Percentiles rank a stretch among this genome's conserved stretches.
Evolutionary conservation across 1,140 invertebrate genomes (phyloP).

Genomic region (Teleogryllus occipitalis): DNA sequence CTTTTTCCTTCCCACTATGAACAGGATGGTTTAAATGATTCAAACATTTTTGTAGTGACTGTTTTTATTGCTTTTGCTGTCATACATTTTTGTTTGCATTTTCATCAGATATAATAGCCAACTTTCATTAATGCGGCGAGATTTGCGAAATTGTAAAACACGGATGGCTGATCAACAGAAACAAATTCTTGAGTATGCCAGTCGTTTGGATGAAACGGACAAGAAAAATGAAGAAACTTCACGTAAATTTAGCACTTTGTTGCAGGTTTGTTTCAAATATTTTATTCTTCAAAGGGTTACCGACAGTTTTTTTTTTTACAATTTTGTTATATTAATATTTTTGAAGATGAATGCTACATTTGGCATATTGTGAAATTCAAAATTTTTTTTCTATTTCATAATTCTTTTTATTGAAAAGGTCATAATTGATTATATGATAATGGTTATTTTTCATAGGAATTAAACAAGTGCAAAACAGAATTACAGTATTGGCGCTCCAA

Average conservation of each 20-base stretch:
- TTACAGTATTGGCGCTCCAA: constrained; percentile 82
- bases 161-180: constrained; percentile 73
- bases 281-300: too few species aligned
- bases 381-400: not conserved
- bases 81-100: constrained; percentile 20
- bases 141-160: constrained; percentile 65
- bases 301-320: too few species aligned
- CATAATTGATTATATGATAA: too few species aligned
- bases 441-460: constrained; percentile 44
- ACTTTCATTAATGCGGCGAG: constrained; percentile 61
- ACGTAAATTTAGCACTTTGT: constrained; percentile 74
- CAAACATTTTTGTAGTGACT: too few species aligned
- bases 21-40: too few species aligned
- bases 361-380: constrained; percentile 10
- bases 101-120: constrained; percentile 61
- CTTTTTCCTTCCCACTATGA: too few species aligned
- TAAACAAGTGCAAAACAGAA: constrained; percentile 84
- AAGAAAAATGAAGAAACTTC: constrained; percentile 84
- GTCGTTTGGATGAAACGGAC: constrained; percentile 74
- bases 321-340: too few species aligned
- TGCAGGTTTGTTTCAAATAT: constrained; percentile 52
- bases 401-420: too few species aligned
- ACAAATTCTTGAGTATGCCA: constrained; percentile 72
- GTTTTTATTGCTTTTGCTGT: not conserved
- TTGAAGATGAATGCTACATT: too few species aligned